These are phyloP conservation scores for roundworm (Caenorhabditis elegans) DNA, from an alignment of 1,140 invertebrate genomes.

Conservation along the genomic window DNA sequence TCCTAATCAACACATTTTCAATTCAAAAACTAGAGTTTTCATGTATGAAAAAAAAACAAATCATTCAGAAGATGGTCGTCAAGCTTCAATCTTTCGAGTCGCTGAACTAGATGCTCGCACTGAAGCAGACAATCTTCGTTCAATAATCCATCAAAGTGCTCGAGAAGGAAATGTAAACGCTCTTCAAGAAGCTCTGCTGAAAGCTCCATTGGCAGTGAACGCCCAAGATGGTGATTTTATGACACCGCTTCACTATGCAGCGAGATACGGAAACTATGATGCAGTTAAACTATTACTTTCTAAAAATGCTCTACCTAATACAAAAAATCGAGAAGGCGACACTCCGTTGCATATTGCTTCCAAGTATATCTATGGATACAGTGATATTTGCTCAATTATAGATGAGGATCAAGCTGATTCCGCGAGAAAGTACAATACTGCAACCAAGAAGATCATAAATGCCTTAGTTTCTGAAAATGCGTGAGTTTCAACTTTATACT, in stretches of 20 bases:
- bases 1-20: too few species aligned
- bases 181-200: background rate
- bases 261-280: conserved; percentile 36
- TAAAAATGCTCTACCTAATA: conserved; percentile 62
- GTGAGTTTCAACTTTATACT: background rate
- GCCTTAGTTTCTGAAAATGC: conserved; percentile 51
- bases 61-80: background rate
- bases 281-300: conserved; percentile 60
- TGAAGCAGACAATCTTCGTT: background rate
- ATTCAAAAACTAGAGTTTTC: too few species aligned
- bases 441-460: conserved; percentile 38
- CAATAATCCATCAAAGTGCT: background rate
- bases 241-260: conserved; percentile 42
- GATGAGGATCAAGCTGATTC: background rate
- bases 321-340: conserved; percentile 67
- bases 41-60: too few species aligned
- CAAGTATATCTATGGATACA: conserved; percentile 66
- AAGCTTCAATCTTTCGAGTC: background rate
- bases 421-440: background rate
- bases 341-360: conserved; percentile 68
- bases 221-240: background rate
- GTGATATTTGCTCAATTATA: conserved; percentile 42
- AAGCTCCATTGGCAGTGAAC: background rate
- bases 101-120: background rate
- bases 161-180: background rate